Evolutionary conservation across 2,113 vertebrate genomes (phyloP), one percentile per base, ranked within the genome.

Genomic region (Oncorhynchus gorbuscha): DNA sequence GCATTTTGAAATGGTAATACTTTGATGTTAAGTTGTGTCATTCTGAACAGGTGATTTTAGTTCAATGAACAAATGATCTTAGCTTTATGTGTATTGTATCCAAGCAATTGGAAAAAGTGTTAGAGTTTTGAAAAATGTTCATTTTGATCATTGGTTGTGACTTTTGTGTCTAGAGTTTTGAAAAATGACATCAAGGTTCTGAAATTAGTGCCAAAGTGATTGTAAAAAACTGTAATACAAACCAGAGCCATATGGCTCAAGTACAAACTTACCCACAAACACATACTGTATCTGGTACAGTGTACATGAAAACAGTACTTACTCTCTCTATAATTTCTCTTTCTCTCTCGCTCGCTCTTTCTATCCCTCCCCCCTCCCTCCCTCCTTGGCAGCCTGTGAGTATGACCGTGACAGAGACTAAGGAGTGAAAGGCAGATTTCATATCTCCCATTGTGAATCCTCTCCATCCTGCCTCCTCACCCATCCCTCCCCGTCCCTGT

Each of bases 351-450:
- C 39, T 45, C 8, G 9, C 39, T 45, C 39, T 45, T 9, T 45
- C 39, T 45, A 3, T 77, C 58, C 49, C 61, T 22, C 79, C 76
- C 78, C 51, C 30, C 78, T 24, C 51, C 30, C 78, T 24, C 55
- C 51, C 16, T 74, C 35, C 70, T 16, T 7, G 45, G 32, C 39
- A 62, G 26, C 11, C 35, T 64, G 68, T 59, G 71, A 72, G 14
- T 4, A 28, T n/a, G 28, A 59, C 51, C 4, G 26, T 20, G 71
- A 59, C 30, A 20, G 16, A 16, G 24, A 5, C 51, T 55, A 5
- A 55, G 18, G 48, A 76, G 62, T 72, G 75, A 75, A 79, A 84
- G 76, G 65, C 72, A 79, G 82, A 86, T 79, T 79, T 84, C 58
- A 67, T 66, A 65, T 55, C 73, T 79, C 58, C 71, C 80, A 73